Conservation (phyloP, 2,888 invertebrate genomes). For the Tinea semifulvella region DNA sequence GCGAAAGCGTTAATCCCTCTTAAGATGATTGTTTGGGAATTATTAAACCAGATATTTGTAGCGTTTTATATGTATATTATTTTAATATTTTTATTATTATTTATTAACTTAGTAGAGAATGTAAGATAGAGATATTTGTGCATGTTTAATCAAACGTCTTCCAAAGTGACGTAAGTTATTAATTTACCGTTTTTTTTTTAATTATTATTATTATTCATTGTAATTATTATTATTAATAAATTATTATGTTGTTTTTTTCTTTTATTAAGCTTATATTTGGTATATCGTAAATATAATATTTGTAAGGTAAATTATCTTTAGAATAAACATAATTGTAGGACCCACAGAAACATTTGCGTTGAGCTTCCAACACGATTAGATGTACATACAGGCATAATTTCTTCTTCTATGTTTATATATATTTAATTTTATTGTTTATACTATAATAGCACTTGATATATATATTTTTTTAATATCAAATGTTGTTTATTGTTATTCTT, state of each 20-base stretch:
- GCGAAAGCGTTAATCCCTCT: no score
- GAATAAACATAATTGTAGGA: slow-evolving; percentile 27
- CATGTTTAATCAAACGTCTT: slow-evolving; percentile 64
- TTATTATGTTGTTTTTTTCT: background rate
- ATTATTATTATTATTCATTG: background rate
- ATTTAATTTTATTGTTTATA: slow-evolving; percentile 11
- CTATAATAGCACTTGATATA: background rate
- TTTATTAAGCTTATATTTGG: background rate
- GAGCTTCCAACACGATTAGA: slow-evolving; percentile 69
- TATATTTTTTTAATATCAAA: background rate
- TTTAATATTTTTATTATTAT: background rate
- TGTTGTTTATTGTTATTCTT: background rate
- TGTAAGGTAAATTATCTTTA: slow-evolving; percentile 3
- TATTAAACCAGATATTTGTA: no score
- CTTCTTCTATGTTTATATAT: slow-evolving; percentile 14
- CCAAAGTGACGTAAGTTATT: slow-evolving; percentile 59
- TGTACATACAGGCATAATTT: slow-evolving; percentile 56
- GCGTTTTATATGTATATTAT: background rate
- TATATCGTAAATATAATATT: background rate
- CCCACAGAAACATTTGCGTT: slow-evolving; percentile 63
- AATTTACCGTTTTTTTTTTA: background rate
- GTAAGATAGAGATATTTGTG: slow-evolving; percentile 21
- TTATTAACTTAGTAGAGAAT: background rate
- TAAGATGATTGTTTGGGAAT: no score
- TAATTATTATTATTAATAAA: background rate